These are phyloP conservation scores for Macroglossus sobrinus DNA, from an alignment of 2,113 vertebrate genomes.

Conservation along the genomic window DNA sequence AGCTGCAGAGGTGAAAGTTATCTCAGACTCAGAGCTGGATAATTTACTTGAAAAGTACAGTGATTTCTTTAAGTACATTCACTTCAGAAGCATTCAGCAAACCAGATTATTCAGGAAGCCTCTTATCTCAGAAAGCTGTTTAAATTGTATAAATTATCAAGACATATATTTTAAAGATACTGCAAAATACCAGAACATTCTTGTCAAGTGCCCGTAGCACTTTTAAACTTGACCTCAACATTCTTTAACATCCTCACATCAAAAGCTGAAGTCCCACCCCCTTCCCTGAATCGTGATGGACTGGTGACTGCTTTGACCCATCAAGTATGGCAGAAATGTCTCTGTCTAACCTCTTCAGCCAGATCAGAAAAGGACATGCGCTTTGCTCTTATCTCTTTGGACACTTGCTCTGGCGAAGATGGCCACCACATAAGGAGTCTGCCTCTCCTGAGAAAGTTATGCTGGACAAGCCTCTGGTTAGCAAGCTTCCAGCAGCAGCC, in stretches of 20 bases:
- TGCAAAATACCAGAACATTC: conserved; percentile 18
- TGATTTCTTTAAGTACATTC: conserved; percentile 48
- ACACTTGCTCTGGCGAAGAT: not conserved
- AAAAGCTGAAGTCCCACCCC: not conserved
- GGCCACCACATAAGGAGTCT: accelerated
- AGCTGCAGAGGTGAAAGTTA: conserved; percentile 53
- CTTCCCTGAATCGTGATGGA: not conserved
- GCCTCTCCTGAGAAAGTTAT: not conserved
- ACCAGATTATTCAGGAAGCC: conserved; percentile 34
- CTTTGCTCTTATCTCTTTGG: not conserved
- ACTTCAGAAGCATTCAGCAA: conserved; percentile 13
- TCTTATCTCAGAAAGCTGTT: conserved; percentile 44
- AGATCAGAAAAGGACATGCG: not conserved
- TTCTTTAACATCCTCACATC: not conserved
- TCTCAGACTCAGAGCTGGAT: not conserved
- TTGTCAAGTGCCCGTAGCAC: not conserved
- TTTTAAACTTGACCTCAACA: not conserved
- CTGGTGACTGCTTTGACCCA: not conserved
- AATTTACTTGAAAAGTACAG: conserved; percentile 51
- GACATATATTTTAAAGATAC: conserved; percentile 52
- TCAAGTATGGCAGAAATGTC: not conserved
- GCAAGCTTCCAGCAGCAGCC: not conserved
- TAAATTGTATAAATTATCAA: conserved; percentile 47
- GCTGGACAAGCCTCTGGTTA: not conserved
- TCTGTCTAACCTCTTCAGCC: not conserved